These are phyloP conservation scores for Cataglyphis rosenhaueri DNA, from an alignment of 2,888 invertebrate species.

Conservation along the genomic window DNA sequence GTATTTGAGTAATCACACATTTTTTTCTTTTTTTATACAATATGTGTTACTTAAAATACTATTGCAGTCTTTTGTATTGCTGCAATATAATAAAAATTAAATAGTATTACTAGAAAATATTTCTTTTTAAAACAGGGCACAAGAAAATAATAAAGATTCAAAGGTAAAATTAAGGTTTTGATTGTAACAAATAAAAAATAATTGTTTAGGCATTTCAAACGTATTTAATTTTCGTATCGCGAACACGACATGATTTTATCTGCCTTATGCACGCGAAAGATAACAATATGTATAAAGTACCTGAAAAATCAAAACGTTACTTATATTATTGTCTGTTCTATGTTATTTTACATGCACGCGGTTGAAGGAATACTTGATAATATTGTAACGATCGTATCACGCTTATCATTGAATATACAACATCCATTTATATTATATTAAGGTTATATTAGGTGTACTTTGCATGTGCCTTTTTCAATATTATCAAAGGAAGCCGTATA, in stretches of 20 bases:
- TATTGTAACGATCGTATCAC: constrained; percentile 63
- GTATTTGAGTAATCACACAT: neutral
- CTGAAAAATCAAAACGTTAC: constrained; percentile 80
- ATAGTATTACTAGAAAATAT: neutral
- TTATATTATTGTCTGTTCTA: constrained; percentile 52
- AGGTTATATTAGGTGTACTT: constrained; percentile 68
- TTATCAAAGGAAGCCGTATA: constrained; percentile 4
- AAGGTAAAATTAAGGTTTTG: neutral
- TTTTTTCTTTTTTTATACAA: neutral
- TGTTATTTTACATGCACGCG: constrained; percentile 45
- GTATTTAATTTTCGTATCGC: constrained; percentile 27
- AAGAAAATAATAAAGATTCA: neutral
- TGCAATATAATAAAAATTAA: neutral
- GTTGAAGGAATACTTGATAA: constrained; percentile 49
- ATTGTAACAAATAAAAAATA: neutral
- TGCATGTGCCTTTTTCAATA: constrained; percentile 72
- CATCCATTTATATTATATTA: constrained; percentile 57
- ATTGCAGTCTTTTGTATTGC: neutral
- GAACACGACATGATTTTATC: constrained; percentile 66
- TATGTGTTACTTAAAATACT: constrained; percentile 31
- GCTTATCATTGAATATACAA: constrained; percentile 64
- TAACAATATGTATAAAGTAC: constrained; percentile 85
- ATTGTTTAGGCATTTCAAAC: constrained; percentile 13
- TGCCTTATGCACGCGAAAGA: constrained; percentile 76
- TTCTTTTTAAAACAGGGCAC: neutral